phyloP scores from a whole-genome alignment of 1,140 invertebrate species.

The Penaeus indicus region DNA sequence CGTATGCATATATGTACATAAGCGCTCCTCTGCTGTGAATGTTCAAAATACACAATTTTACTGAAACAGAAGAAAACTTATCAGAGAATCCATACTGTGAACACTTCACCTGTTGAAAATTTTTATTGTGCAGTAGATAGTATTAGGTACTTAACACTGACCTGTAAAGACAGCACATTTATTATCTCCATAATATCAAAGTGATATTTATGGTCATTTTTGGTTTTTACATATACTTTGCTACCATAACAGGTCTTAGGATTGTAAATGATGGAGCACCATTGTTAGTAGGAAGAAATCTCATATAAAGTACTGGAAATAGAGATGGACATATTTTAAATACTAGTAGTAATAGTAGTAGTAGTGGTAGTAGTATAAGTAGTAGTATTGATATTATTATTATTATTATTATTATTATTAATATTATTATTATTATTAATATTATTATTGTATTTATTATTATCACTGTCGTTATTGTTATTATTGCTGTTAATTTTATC shows the following conservation, averaged over 20 bases:
- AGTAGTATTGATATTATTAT: not conserved
- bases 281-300: constrained; percentile 21
- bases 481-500: too few species aligned
- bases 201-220: not conserved
- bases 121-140: too few species aligned
- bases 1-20: not conserved
- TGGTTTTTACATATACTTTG: not conserved
- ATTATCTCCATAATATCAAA: not conserved
- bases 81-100: too few species aligned
- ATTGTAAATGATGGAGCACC: not conserved
- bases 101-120: too few species aligned
- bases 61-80: too few species aligned
- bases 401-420: too few species aligned
- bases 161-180: too few species aligned
- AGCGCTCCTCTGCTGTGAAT: not conserved
- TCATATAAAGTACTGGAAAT: not conserved
- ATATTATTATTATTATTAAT: too few species aligned
- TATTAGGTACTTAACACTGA: too few species aligned
- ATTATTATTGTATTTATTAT: too few species aligned
- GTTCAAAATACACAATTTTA: too few species aligned
- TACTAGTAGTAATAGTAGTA: constrained; percentile 17
- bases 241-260: not conserved
- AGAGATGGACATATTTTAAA: not conserved
- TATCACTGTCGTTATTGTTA: too few species aligned
- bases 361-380: not conserved